Base-by-base conservation (phyloP, 2,888 invertebrate species). In the Odontothrips loti region DNA sequence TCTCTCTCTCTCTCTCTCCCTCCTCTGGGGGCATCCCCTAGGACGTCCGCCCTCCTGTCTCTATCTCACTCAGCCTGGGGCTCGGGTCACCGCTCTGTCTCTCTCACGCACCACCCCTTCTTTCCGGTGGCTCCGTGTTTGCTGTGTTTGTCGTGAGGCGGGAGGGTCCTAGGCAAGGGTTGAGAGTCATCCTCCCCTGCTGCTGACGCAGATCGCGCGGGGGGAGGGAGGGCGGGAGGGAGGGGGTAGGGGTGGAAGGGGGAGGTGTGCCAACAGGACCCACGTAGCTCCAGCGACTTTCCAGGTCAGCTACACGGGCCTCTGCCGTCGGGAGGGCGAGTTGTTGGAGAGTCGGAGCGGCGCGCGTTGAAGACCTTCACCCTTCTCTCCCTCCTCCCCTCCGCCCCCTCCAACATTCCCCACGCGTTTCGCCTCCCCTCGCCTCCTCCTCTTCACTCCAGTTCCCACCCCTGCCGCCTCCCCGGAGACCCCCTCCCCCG, bases 61-160 rank as follows among this genome's bases (percentile, higher is more conserved):
- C 34, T 43, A 43, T 43, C 34, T 43, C 58, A 15, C 58, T n/a
- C 58, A 58, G 20, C 58, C 58, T 17, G 58, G 58, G 58, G 34
- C 34, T 58, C 58, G 58, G 20, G 17, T 58, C 17, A 58, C 58
- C 58, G 34, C 34, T 43, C 34, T 15, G n/a, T 58, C 58, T 43
- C 34, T 43, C 34, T 43, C 58, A 20, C 58, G 68, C 23, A n/a
- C 68, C 68, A 27, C 68, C 68, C 68, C 68, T 43, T 75, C 68
- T 75, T 75, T 75, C 68, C 27, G 68, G 58, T 17, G 68, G 68
- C 68, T 27, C 68, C 12, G 68, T 75, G 68, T 75, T 75, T 75
- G 68, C 68, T 75, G 68, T 75, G 68, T 75, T 23, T 75, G 68
- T 75, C 68, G 68, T 75, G 68, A 75, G 68, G n/a, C 58, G 15